Base-by-base conservation (phyloP, 2,888 invertebrate species). In the Hemithea aestivaria region DNA sequence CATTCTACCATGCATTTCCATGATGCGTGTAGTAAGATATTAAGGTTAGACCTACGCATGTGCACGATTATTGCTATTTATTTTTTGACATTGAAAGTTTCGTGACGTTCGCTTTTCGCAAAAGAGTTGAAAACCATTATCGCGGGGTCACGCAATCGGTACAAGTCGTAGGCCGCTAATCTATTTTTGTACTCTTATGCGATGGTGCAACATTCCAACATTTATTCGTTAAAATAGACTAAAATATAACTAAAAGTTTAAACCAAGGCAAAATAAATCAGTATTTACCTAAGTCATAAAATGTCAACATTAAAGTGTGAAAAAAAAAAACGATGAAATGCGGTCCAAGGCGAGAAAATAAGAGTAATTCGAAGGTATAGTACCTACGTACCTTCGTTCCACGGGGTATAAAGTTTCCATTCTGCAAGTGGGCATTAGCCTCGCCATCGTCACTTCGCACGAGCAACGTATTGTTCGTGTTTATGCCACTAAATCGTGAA, bases 351-450 rank as follows among this genome's bases (percentile, higher is more conserved):
- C 58, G 62, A 56, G 58, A 67, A 67, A 73, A 70, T 66, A 71
- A 63, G 49, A 69, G 66, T 64, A 58, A 68, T 64, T 69, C 65
- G 56, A 64, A 58, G 59, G 61, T 60, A 60, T 45, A 57, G 57
- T 53, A 50, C 30, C 40, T 31, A 26, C 26, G 28, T 41, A 39
- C 39, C 27, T 35, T 42, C 26, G 10, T 33, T 9, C 23, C 21
- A 25, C n/a, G 33, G 33, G 55, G 72, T 61, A 58, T 71, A 59
- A 53, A 61, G 66, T 73, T 75, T 63, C 72, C 55, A 61, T 35
- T 60, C 52, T 50, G 56, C 48, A 56, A 64, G 58, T 61, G 62
- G 61, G 42, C 62, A 68, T 72, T 72, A 63, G 66, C 56, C 56
- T 62, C 62, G 62, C 35, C 35, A 26, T 26, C 11, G 10, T 24